Percentiles rank a stretch among this genome's conserved stretches.
Evolutionary conservation across 2,113 vertebrate genomes (phyloP).

Genomic region (Gasterosteus nipponicus): DNA sequence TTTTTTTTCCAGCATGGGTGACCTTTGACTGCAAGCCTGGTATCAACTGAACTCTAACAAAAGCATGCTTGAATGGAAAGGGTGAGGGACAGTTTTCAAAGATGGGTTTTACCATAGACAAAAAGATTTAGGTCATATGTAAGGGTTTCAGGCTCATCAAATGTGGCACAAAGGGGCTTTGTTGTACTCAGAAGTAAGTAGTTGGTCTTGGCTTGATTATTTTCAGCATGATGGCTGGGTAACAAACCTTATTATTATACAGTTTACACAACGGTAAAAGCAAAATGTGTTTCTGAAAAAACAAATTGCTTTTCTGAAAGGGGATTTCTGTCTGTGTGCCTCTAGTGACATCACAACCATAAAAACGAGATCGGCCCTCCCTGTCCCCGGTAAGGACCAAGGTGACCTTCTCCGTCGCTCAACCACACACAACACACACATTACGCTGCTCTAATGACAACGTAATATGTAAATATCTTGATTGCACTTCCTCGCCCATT

Average conservation of each 20-base stretch:
- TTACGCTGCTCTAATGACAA: too few relatives aligned
- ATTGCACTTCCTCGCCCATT: neutral
- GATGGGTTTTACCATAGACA: constrained; percentile 7
- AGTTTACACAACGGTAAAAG: neutral
- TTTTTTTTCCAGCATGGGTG: constrained; percentile 42
- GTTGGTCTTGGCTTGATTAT: neutral
- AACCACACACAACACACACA: too few relatives aligned
- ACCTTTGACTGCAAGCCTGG: constrained; percentile 46
- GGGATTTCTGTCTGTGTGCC: neutral
- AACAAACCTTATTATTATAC: neutral
- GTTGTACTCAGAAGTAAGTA: neutral
- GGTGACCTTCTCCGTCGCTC: neutral
- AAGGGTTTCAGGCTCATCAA: neutral
- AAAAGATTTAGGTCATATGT: neutral
- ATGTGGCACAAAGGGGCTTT: neutral
- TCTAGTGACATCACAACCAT: neutral
- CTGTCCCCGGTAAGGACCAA: neutral
- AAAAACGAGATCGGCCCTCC: neutral
- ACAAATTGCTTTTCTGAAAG: too few relatives aligned
- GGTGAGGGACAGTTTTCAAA: neutral
- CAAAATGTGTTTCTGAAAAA: neutral
- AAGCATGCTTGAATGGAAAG: constrained; percentile 19
- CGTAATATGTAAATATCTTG: neutral
- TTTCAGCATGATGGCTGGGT: neutral
- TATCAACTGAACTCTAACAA: constrained; percentile 33